Evolutionary conservation across 2,888 invertebrate genomes (phyloP).

Genomic region (Cistogaster globosa): DNA sequence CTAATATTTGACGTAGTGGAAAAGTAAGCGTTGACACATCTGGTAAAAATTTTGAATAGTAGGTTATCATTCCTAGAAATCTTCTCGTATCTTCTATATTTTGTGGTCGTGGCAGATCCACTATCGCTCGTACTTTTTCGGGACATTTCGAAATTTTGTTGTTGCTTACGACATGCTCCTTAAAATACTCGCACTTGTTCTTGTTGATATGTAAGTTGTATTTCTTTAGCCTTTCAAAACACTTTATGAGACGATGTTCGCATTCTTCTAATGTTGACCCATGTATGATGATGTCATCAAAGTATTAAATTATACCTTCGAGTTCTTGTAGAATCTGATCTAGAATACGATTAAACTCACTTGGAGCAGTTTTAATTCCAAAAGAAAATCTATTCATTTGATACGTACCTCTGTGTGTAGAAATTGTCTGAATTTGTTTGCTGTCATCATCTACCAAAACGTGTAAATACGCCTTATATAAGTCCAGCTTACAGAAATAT

Average conservation of each 20-base stretch:
- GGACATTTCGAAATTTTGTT: conserved; percentile 57
- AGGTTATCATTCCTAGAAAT: conserved; percentile 35
- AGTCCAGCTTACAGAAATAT: conserved; percentile 74
- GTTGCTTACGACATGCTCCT: conserved; percentile 8
- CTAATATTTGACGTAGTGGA: conserved; percentile 2
- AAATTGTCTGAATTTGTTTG: conserved; percentile 57
- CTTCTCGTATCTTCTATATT: conserved; percentile 30
- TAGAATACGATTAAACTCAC: conserved; percentile 44
- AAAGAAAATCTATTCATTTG: conserved; percentile 57
- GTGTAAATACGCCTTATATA: conserved; percentile 75
- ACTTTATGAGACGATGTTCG: conserved; percentile 28
- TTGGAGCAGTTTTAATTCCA: conserved; percentile 57
- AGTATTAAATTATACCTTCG: conserved; percentile 29
- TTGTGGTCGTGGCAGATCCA: conserved; percentile 4
- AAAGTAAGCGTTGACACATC: conserved; percentile 27
- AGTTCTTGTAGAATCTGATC: conserved; percentile 44
- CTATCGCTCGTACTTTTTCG: conserved; percentile 22
- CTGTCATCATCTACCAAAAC: conserved; percentile 35
- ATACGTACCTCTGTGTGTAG: conserved; percentile 61
- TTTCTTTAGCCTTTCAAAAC: conserved; percentile 25
- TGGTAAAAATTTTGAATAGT: conserved; percentile 25
- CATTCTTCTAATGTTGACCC: conserved; percentile 43
- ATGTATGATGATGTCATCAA: conserved; percentile 55
- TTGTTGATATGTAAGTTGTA: conserved; percentile 17
- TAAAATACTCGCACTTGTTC: conserved; percentile 2